Percentiles rank a stretch among this genome's conserved stretches.
phyloP scores from a whole-genome alignment of 2,797 vertebrate species.

The Halcyon leucocephala region DNA sequence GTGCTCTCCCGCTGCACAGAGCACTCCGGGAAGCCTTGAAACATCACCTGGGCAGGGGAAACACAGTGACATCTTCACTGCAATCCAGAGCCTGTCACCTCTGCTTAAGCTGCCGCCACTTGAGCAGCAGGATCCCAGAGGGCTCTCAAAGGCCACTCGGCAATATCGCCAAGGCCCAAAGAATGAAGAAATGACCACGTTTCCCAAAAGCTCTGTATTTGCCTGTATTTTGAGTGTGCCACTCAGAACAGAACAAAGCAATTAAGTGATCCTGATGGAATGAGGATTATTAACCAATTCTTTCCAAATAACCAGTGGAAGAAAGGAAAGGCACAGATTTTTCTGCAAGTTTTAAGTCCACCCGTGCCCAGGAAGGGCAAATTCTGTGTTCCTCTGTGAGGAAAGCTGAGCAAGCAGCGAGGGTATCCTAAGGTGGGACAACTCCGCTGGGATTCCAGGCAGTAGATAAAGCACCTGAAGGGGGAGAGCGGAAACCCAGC shows the following conservation, averaged over 20 bases:
- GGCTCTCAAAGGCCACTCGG: not conserved
- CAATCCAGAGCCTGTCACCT: not conserved
- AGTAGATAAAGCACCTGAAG: not conserved
- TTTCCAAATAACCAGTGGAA: not conserved
- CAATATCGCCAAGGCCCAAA: not conserved
- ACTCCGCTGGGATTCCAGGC: not conserved
- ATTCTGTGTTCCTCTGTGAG: not conserved
- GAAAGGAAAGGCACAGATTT: not conserved
- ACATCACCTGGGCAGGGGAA: not conserved
- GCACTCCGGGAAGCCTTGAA: not conserved
- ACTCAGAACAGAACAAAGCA: not conserved
- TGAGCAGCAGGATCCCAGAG: not conserved
- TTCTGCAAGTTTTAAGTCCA: not conserved
- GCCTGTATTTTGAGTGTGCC: not conserved
- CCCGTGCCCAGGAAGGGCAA: not conserved
- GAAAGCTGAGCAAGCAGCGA: not conserved
- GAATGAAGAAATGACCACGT: not conserved
- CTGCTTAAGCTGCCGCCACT: not conserved
- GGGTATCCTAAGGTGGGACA: not conserved
- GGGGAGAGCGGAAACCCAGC: not conserved
- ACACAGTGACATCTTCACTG: not conserved
- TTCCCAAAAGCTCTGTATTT: not conserved
- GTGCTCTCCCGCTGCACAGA: not conserved
- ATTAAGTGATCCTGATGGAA: accelerated
- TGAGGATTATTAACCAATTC: not conserved